These are phyloP conservation scores for Erythrocebus patas DNA, from an alignment of 2,113 vertebrate species.

Conservation along the genomic window DNA sequence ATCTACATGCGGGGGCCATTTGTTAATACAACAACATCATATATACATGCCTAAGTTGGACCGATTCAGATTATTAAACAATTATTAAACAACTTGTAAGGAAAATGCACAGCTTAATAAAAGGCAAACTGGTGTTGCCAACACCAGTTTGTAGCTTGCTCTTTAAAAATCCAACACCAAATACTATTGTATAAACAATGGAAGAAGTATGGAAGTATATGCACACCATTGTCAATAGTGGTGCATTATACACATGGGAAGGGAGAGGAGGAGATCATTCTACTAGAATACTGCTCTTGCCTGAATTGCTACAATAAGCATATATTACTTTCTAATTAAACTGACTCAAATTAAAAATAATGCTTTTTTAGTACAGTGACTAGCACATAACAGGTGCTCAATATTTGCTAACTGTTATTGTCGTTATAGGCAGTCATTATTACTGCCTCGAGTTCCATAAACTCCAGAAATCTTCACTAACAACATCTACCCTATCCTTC, in stretches of 20 bases:
- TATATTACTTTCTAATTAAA: neutral
- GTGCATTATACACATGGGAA: neutral
- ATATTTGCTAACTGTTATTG: neutral
- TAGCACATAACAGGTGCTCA: neutral
- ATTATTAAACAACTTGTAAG: neutral
- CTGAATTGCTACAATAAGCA: neutral
- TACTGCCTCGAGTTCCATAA: neutral
- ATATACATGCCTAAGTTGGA: neutral
- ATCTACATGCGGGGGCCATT: neutral
- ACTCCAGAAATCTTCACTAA: neutral
- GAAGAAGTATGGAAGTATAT: neutral
- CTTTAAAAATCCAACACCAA: neutral
- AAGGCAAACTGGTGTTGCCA: neutral
- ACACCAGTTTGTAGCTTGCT: neutral
- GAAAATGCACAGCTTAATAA: neutral
- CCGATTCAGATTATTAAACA: neutral
- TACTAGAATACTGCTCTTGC: neutral
- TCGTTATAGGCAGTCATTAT: neutral
- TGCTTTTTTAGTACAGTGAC: neutral
- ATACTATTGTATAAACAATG: neutral
- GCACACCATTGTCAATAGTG: neutral
- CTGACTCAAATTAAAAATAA: neutral
- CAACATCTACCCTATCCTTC: neutral
- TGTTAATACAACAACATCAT: neutral
- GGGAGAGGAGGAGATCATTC: neutral